Percentiles rank a stretch among this genome's conserved stretches.
phyloP scores from a whole-genome alignment of 2,888 invertebrate species.

The Cantharis nigra region DNA sequence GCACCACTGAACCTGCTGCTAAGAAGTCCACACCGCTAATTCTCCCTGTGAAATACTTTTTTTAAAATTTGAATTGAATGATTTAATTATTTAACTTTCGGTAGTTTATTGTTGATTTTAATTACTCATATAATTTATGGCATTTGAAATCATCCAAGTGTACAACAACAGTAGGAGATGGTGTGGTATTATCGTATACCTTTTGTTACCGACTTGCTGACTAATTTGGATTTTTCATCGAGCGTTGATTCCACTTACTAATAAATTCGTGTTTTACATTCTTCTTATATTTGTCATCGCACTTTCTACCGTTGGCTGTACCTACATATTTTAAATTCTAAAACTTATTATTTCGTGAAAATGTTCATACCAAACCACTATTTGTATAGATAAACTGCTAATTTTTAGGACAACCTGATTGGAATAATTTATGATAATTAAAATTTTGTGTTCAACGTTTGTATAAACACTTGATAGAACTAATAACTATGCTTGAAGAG shows the following conservation, averaged over 20 bases:
- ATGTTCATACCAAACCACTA: background rate
- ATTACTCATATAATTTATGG: background rate
- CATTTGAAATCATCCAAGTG: background rate
- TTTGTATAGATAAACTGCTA: background rate
- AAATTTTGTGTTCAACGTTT: background rate
- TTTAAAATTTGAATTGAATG: background rate
- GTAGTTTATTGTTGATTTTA: background rate
- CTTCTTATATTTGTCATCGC: slow-evolving; percentile 3
- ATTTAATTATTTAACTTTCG: background rate
- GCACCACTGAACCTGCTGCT: too few species aligned
- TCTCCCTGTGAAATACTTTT: background rate
- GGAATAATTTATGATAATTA: background rate
- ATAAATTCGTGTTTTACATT: slow-evolving; percentile 6
- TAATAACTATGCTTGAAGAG: background rate
- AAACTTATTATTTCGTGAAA: background rate
- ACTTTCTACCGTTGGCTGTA: background rate
- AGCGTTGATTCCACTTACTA: background rate
- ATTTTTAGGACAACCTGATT: background rate
- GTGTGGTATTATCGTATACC: background rate
- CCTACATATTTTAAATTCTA: background rate
- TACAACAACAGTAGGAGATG: background rate
- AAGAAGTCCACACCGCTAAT: background rate
- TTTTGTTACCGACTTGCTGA: slow-evolving; percentile 1
- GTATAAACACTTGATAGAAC: background rate
- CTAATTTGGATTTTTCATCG: slow-evolving; percentile 16